A percentile compares a stretch with the other conserved stretches of the same genome.
Evolutionary conservation across 2,888 invertebrate species (phyloP).

Genomic region (Coenonympha arcania): DNA sequence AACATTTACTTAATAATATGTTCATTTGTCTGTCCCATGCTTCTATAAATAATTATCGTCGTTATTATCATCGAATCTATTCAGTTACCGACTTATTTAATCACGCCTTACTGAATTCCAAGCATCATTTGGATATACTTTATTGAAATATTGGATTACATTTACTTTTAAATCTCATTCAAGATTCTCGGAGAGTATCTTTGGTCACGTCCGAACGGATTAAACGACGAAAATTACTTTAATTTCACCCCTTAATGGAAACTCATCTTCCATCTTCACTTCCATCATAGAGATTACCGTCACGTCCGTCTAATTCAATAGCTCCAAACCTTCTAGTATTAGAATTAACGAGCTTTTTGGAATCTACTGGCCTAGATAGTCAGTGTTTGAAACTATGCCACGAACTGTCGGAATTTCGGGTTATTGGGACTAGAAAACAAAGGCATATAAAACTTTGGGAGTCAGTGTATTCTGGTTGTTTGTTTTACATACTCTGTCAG

Average conservation of each 20-base stretch:
- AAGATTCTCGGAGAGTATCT: no score
- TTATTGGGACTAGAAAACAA: slow-evolving; percentile 24
- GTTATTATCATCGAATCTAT: no score
- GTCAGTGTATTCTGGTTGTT: slow-evolving; percentile 16
- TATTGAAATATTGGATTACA: no score
- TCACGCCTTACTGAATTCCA: no score
- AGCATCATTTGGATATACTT: no score
- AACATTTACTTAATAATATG: no score
- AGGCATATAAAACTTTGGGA: slow-evolving; percentile 25
- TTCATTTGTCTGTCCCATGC: no score
- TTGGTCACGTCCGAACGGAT: neutral
- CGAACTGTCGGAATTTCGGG: slow-evolving; percentile 14
- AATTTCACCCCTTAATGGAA: neutral
- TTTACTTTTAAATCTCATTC: no score
- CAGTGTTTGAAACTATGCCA: slow-evolving; percentile 3
- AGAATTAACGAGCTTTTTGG: slow-evolving; percentile 14
- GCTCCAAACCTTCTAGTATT: slow-evolving; percentile 4
- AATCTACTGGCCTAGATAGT: slow-evolving; percentile 1
- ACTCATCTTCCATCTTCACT: neutral
- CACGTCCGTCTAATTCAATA: neutral
- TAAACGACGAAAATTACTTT: neutral
- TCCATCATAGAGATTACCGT: neutral
- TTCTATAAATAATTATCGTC: no score
- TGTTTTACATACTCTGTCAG: slow-evolving; percentile 21
- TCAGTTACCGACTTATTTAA: no score